Evolutionary conservation across 2,797 vertebrate genomes (phyloP).

Genomic region (Falco rusticolus): DNA sequence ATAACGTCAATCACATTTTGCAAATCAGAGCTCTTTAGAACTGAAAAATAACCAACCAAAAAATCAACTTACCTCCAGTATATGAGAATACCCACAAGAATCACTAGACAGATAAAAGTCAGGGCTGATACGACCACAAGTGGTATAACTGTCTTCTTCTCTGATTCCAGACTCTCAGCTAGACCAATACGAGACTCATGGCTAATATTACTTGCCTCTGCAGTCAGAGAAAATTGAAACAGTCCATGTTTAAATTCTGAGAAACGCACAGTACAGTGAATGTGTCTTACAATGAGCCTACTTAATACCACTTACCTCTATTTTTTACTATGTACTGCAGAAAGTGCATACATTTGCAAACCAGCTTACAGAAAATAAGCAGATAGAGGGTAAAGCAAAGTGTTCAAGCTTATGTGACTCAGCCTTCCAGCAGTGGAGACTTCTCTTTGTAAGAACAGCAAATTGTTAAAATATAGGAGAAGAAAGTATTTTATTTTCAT

Average conservation of each 20-base stretch:
- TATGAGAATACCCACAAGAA: constrained; percentile 93
- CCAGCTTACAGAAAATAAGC: constrained; percentile 69
- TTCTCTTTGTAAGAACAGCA: constrained; percentile 53
- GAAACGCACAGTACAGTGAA: constrained; percentile 41
- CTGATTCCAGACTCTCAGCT: constrained; percentile 83
- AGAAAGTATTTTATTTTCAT: constrained; percentile 26
- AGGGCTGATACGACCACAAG: constrained; percentile 94
- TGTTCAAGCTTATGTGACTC: constrained; percentile 48
- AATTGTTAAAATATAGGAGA: constrained; percentile 46
- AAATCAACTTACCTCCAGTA: constrained; percentile 93
- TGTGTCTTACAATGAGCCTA: constrained; percentile 57
- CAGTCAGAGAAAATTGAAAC: constrained; percentile 77
- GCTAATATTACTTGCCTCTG: constrained; percentile 98
- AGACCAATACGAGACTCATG: constrained; percentile 93
- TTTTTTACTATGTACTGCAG: constrained; percentile 32
- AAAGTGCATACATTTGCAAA: constrained; percentile 68
- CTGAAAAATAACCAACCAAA: neutral
- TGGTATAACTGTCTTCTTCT: constrained; percentile 89
- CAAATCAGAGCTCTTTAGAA: constrained; percentile 46
- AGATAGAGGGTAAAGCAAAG: constrained; percentile 55
- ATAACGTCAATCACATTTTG: neutral
- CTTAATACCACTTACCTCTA: constrained; percentile 71
- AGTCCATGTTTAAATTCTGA: constrained; percentile 75
- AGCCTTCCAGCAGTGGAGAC: constrained; percentile 46
- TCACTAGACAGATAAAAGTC: constrained; percentile 89